Base-by-base conservation (phyloP, 2,113 vertebrate species). In the Gadus chalcogrammus region DNA sequence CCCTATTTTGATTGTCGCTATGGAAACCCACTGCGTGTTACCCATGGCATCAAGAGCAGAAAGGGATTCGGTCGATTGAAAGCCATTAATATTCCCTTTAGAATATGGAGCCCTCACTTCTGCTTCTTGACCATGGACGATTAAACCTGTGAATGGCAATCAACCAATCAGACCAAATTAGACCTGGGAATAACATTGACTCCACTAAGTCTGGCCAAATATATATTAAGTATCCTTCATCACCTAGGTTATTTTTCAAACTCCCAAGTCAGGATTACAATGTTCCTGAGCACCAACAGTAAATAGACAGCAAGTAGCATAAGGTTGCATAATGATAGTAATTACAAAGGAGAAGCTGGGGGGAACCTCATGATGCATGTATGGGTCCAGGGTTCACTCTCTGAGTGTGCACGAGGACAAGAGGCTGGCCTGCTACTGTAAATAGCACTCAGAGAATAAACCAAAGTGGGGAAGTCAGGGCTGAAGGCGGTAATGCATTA, bases 1-100 rank as follows among this genome's bases (percentile, higher is more conserved):
- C 58, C 82, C 75, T 84, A 75, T 84, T 85, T 84, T 82, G 75
- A 85, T 78, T 28, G 82, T 89, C 76, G 79, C 89, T 68, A 87
- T 87, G 82, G 88, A 61, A 88, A 90, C 89, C 61, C 71, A 28
- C 72, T 35, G 68, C 75, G 56, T 77, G 76, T 82, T 82, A 85
- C 73, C 79, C 72, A 48, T 76, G 72, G 81, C 76, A 80, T 69
- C 79, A 72, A 76, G 71, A 73, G 64, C 69, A 48, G 42, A 64
- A 78, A 81, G 71, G 56, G 77, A 80, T 78, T 67, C 74, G 69
- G 87, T 88, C 74, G 79, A 85, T 67, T 72, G 42, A 59, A 35
- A 52, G 66, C 71, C 72, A 65, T 75, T 80, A 84, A 76, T 66
- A 58, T 58, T 58, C 55, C 42, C 11, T 13, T 48, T 13, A 48